phyloP scores from a whole-genome alignment of 2,113 vertebrate genomes.

The Gambusia affinis region DNA sequence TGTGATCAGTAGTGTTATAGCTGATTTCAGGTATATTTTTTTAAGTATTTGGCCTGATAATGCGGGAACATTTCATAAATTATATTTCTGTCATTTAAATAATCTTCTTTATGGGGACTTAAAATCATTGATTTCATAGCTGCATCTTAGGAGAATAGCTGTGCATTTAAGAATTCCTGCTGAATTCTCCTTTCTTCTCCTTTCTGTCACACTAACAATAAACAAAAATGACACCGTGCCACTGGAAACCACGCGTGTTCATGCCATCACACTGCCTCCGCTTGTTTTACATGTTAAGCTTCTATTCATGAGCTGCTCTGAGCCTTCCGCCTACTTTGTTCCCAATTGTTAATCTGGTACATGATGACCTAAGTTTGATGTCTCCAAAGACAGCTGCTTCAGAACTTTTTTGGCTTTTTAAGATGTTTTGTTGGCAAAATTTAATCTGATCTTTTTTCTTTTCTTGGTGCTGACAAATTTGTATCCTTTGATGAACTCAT shows the following conservation, averaged over 20 bases:
- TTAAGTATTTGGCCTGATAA: no score
- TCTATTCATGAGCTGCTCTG: neutral
- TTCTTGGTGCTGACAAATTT: neutral
- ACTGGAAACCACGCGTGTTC: neutral
- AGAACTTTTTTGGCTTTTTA: neutral
- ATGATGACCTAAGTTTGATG: neutral
- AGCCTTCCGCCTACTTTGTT: neutral
- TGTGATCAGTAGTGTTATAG: no score
- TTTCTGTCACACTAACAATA: neutral
- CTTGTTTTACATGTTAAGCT: neutral
- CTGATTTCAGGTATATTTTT: no score
- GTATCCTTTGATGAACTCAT: neutral
- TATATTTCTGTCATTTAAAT: no score
- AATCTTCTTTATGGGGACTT: no score
- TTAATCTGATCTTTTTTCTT: no score
- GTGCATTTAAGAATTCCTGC: neutral
- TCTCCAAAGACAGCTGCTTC: neutral
- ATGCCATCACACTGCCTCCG: neutral
- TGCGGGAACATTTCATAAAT: no score
- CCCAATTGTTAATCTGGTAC: neutral
- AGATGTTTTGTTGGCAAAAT: neutral
- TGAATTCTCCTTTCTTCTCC: neutral
- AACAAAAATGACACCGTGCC: neutral
- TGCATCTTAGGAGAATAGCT: neutral
- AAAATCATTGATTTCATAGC: no score